These are phyloP conservation scores for Lateolabrax maculatus DNA, from an alignment of 2,797 vertebrate genomes.

Conservation along the genomic window DNA sequence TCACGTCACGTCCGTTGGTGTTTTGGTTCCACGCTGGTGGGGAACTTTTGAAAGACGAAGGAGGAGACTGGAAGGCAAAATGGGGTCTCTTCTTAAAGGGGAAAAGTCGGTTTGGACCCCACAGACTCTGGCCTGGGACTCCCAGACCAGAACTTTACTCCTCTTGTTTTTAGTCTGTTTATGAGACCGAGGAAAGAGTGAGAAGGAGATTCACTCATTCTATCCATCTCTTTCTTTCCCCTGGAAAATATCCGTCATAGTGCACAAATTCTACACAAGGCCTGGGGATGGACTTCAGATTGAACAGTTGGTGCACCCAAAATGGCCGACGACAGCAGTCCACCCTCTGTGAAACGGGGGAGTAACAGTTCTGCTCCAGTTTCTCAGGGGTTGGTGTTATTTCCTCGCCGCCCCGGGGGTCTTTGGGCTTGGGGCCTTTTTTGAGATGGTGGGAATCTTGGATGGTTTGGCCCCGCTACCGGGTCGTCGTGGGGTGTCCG, in stretches of 20 bases:
- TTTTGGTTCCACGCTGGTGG: constrained; percentile 52
- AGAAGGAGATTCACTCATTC: constrained; percentile 46
- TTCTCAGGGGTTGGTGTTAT: constrained; percentile 73
- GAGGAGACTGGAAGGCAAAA: constrained; percentile 73
- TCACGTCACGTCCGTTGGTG: constrained; percentile 66
- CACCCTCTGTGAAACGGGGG: constrained; percentile 5
- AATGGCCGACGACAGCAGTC: constrained; percentile 9
- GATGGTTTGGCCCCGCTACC: constrained; percentile 88
- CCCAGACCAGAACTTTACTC: constrained; percentile 50
- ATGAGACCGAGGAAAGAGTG: constrained; percentile 40
- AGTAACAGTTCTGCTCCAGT: constrained; percentile 6
- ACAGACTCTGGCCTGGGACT: constrained; percentile 40
- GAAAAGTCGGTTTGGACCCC: constrained; percentile 43
- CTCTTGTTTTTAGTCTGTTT: constrained; percentile 53
- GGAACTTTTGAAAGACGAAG: constrained; percentile 46
- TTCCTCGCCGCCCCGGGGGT: constrained; percentile 88
- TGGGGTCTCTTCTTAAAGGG: constrained; percentile 68
- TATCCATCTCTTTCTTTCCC: constrained; percentile 49
- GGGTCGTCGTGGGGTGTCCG: constrained; percentile 92
- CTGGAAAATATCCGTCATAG: constrained; percentile 47
- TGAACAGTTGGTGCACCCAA: constrained; percentile 30
- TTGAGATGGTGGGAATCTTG: constrained; percentile 98
- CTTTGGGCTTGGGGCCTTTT: constrained; percentile 93
- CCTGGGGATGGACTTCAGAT: constrained; percentile 42
- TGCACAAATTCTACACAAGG: constrained; percentile 45